Base-by-base conservation (phyloP, 2,888 invertebrate species). In the Protophormia terraenovae region DNA sequence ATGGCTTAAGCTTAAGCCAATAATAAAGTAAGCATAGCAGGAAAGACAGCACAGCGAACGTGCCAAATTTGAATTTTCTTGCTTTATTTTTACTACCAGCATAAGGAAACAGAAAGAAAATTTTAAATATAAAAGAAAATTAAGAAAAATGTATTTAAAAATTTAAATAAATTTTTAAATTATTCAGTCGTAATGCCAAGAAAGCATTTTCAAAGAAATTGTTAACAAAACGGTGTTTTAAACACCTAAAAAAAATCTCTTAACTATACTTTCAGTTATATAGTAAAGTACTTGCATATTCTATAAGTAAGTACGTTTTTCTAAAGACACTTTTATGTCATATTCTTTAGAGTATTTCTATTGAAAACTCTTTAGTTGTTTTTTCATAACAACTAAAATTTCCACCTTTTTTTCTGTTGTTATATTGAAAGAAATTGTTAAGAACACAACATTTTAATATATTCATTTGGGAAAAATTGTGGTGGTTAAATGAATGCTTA, bases 41-140 rank as follows among this genome's bases (percentile, higher is more conserved):
- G 6, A 22, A 6, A 53, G 14, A 8, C 14, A 55, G 35, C 6
- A 66, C n/a, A 38, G 64, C 32, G 55, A 69, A 82, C 82, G 82
- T 82, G 82, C 82, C 85, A 85, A 85, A 79, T 75, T 75, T 77
- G 53, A 80, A 58, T 58, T 82, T 27, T 27, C 16, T n/a, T n/a
- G n/a, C n/a, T n/a, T n/a, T n/a, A n/a, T n/a, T 73, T 75, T 64
- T 82, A 75, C 72, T 64, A 16, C 45, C 55, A 75, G 71, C 85
- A 85, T 82, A 85, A 79, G 82, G 69, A 66, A 79, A 29, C 14
- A 12, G 29, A 79, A 79, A 19, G 29, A 35, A 50, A 16, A 12
- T 60, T n/a, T 67, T 62, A n/a, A 45, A 24, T 29, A 45, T 22
- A 55, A 14, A 29, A n/a, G 19, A 58, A 55, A 29, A 60, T n/a